A percentile compares a stretch with the other conserved stretches of the same genome.
These are phyloP conservation scores for Aurelia sp. DNA, from an alignment of 30 jellyfish, hydroid and myxozoan genomes.

Conservation along the genomic window DNA sequence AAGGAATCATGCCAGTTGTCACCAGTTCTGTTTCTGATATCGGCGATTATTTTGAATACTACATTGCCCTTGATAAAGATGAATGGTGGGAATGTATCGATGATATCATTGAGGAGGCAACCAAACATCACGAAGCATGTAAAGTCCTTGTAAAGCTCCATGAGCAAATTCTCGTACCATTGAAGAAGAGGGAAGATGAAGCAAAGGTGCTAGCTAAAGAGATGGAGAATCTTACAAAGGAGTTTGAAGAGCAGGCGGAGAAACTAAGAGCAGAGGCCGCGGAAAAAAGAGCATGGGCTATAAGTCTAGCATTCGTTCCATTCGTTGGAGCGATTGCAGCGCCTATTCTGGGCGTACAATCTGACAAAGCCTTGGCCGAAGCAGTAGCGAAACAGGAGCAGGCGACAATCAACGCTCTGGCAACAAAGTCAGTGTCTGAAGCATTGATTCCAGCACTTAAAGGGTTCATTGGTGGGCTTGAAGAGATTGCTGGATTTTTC, in stretches of 20 bases:
- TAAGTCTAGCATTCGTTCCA: slow-evolving; percentile 48
- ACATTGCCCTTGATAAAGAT: slow-evolving; percentile 22
- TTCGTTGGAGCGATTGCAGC: slow-evolving; percentile 19
- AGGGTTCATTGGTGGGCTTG: slow-evolving; percentile 1
- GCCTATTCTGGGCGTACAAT: slow-evolving; percentile 10
- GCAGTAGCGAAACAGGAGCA: neutral
- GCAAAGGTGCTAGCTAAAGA: slow-evolving; percentile 21
- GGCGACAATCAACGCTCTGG: neutral
- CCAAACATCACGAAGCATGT: slow-evolving; percentile 38
- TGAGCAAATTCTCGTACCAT: slow-evolving; percentile 19
- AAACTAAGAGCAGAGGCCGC: slow-evolving; percentile 1
- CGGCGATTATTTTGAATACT: slow-evolving; percentile 32
- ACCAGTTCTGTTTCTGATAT: slow-evolving; percentile 31
- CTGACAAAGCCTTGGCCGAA: slow-evolving; percentile 4
- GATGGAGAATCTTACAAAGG: slow-evolving; percentile 35
- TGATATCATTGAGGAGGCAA: slow-evolving; percentile 32
- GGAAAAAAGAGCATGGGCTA: slow-evolving; percentile 38
- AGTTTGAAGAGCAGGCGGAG: slow-evolving; percentile 19
- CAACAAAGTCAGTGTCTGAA: neutral
- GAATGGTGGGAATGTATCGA: slow-evolving; percentile 56
- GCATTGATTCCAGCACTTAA: slow-evolving; percentile 44
- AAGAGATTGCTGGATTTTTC: slow-evolving; percentile 36
- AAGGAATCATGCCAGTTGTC: slow-evolving; percentile 41
- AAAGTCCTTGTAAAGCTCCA: slow-evolving; percentile 39
- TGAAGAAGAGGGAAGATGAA: slow-evolving; percentile 43